A percentile compares a stretch with the other conserved stretches of the same genome.
phyloP scores from a whole-genome alignment of 2,888 invertebrate genomes.

The Pherbina coryleti region DNA sequence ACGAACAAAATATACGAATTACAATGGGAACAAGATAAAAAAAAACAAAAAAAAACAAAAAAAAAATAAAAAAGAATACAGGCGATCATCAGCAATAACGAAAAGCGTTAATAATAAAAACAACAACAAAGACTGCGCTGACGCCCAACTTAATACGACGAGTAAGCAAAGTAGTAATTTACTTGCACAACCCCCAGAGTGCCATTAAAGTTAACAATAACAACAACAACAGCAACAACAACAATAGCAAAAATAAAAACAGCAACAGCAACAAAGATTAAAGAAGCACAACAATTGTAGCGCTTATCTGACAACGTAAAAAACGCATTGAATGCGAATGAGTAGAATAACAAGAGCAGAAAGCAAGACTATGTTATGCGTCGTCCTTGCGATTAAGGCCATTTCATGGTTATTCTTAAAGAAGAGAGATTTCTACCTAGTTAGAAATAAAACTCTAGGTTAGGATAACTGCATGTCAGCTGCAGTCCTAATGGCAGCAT shows the following conservation, averaged over 20 bases:
- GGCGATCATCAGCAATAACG: slow-evolving; percentile 12
- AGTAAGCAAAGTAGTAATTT: slow-evolving; percentile 45
- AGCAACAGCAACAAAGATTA: slow-evolving; percentile 44
- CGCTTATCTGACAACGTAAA: slow-evolving; percentile 39
- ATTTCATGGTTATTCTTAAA: too few species aligned
- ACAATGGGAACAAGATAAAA: not conserved
- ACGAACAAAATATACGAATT: not conserved
- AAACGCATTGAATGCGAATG: slow-evolving; percentile 34
- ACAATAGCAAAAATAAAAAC: slow-evolving; percentile 49
- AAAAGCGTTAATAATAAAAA: slow-evolving; percentile 14
- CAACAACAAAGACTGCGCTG: not conserved
- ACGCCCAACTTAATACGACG: slow-evolving; percentile 34
- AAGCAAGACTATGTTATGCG: not conserved
- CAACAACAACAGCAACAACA: slow-evolving; percentile 57
- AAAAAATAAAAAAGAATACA: not conserved
- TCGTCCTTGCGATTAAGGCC: not conserved
- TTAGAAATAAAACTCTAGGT: too few species aligned
- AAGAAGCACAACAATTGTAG: slow-evolving; percentile 41
- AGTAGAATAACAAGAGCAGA: not conserved
- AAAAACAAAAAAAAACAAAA: not conserved
- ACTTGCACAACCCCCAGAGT: slow-evolving; percentile 45
- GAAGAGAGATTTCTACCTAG: too few species aligned
- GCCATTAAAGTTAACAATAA: slow-evolving; percentile 58
- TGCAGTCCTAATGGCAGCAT: slow-evolving; percentile 1
- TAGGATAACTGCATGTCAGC: slow-evolving; percentile 10